Evolutionary conservation across 2,113 vertebrate species (phyloP).

Genomic region (Charadrius vociferus): DNA sequence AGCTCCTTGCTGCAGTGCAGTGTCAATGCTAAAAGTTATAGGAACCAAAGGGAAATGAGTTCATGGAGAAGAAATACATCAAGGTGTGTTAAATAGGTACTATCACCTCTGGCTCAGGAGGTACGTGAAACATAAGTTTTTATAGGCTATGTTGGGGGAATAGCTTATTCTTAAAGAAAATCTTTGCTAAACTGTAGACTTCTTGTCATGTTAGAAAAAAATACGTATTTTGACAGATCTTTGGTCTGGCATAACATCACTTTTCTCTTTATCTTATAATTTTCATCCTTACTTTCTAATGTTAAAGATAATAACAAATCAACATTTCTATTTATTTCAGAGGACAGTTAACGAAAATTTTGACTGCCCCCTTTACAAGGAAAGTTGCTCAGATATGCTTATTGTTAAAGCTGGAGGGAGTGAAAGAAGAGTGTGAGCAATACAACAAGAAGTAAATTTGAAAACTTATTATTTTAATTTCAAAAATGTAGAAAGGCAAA

Average conservation of each 20-base stretch:
- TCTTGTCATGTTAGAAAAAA: neutral
- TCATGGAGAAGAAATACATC: neutral
- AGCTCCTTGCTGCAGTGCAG: neutral
- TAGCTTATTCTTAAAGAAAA: neutral
- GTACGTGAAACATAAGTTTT: neutral
- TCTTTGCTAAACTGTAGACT: neutral
- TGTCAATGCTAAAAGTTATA: neutral
- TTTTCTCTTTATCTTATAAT: neutral
- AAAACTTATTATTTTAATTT: constrained; percentile 46
- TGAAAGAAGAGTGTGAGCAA: neutral
- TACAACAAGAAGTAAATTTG: neutral
- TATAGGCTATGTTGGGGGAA: neutral
- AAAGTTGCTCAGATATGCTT: neutral
- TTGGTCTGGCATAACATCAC: neutral
- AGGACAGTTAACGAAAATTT: neutral
- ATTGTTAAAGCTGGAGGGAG: neutral
- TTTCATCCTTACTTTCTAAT: neutral
- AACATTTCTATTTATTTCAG: neutral
- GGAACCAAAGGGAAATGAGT: neutral
- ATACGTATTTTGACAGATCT: neutral
- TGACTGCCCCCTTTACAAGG: neutral
- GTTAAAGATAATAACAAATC: neutral
- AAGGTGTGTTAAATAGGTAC: neutral
- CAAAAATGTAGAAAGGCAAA: constrained; percentile 15
- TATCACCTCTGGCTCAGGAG: neutral